A percentile compares a stretch with the other conserved stretches of the same genome.
phyloP scores from a whole-genome alignment of 1,140 invertebrate species.

The Lasioglossum baleicum region DNA sequence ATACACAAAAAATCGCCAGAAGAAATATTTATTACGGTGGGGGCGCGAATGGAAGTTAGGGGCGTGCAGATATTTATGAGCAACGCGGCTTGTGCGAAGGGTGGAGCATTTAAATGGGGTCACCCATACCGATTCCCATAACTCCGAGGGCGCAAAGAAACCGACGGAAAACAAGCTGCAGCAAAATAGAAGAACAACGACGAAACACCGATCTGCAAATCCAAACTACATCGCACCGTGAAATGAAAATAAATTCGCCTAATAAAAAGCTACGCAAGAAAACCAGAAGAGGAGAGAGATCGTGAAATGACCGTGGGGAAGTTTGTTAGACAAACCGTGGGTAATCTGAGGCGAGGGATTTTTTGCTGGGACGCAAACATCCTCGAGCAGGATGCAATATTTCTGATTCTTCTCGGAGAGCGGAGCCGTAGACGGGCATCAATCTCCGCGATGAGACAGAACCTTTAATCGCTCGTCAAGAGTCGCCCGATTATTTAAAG shows the following conservation, averaged over 20 bases:
- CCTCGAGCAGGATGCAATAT: conserved; percentile 52
- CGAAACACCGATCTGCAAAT: no score
- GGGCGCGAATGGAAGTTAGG: conserved; percentile 20
- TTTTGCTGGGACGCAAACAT: background rate
- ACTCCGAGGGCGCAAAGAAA: conserved; percentile 25
- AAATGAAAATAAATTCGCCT: background rate
- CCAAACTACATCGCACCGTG: background rate
- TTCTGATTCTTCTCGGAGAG: conserved; percentile 58
- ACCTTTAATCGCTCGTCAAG: conserved; percentile 66
- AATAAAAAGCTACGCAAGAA: no score
- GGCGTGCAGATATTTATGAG: conserved; percentile 43
- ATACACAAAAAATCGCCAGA: conserved; percentile 30
- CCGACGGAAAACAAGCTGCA: background rate
- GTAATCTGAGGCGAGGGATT: no score
- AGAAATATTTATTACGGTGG: conserved; percentile 42
- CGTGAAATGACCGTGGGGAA: no score
- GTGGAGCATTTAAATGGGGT: conserved; percentile 50
- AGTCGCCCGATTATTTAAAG: conserved; percentile 65
- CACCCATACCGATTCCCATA: conserved; percentile 31
- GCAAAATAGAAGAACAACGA: background rate
- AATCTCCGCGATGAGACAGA: conserved; percentile 58
- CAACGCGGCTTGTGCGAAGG: conserved; percentile 6
- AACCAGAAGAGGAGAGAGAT: no score
- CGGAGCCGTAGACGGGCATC: conserved; percentile 37
- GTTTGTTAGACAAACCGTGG: no score